These are phyloP conservation scores for Trigoniulus corallinus DNA, from an alignment of 1,140 invertebrate species.

Conservation along the genomic window DNA sequence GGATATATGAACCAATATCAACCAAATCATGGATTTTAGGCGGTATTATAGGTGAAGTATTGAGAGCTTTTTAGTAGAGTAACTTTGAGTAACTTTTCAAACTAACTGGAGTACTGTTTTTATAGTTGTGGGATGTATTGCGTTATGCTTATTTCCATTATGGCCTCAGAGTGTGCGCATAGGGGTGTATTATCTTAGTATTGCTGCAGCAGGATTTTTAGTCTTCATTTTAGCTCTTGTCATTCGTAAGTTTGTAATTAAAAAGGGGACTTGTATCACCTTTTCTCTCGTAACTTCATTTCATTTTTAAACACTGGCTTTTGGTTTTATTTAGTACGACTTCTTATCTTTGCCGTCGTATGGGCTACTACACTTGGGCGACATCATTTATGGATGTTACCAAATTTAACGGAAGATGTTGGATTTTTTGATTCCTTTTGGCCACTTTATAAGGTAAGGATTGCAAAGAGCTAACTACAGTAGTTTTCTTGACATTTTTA, in stretches of 20 bases:
- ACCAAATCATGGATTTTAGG: slow-evolving; percentile 93
- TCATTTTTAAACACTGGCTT: too few relatives aligned
- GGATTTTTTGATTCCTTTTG: slow-evolving; percentile 97
- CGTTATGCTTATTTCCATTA: slow-evolving; percentile 91
- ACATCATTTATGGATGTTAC: slow-evolving; percentile 91
- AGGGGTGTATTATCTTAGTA: slow-evolving; percentile 91
- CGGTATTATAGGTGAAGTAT: slow-evolving; percentile 42
- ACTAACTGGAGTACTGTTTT: not conserved
- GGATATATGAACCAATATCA: slow-evolving; percentile 97
- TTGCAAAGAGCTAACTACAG: too few relatives aligned
- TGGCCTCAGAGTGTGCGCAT: slow-evolving; percentile 88
- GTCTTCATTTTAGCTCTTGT: slow-evolving; percentile 81
- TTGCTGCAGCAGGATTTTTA: slow-evolving; percentile 83
- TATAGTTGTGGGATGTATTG: slow-evolving; percentile 60
- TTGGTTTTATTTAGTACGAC: slow-evolving; percentile 39
- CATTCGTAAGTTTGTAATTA: slow-evolving; percentile 32
- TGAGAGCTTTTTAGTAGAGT: not conserved
- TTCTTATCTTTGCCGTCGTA: slow-evolving; percentile 79
- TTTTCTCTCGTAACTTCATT: not conserved
- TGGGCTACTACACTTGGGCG: slow-evolving; percentile 77
- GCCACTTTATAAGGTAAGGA: slow-evolving; percentile 76
- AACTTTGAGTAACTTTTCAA: not conserved
- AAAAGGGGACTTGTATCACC: not conserved
- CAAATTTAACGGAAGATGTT: slow-evolving; percentile 96
- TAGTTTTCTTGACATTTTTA: too few relatives aligned